Conservation (phyloP, 2,797 vertebrate species). For the Tapirus indicus region DNA sequence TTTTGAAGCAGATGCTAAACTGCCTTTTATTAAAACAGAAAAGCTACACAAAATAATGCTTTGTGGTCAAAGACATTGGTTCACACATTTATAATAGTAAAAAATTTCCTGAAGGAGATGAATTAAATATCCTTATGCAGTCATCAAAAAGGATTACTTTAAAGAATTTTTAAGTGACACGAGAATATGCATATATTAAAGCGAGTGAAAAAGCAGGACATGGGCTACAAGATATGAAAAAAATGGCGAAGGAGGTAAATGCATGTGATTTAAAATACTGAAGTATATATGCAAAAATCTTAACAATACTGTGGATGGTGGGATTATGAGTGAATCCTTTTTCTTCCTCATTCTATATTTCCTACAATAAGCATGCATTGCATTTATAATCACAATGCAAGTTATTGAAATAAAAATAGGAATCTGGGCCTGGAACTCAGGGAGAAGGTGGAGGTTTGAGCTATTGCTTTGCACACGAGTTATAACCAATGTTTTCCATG, state of each 20-base stretch:
- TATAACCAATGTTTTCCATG: neutral
- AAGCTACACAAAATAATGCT: neutral
- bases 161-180: neutral
- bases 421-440: neutral
- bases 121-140: neutral
- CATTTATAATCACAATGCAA: neutral
- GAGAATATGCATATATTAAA: neutral
- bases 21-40: neutral
- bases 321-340: neutral
- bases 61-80: neutral
- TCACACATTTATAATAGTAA: neutral
- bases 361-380: neutral
- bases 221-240: neutral
- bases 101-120: neutral
- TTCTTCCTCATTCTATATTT: neutral
- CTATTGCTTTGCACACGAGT: neutral
- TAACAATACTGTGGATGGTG: neutral
- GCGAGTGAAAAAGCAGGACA: neutral
- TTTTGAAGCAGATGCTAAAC: neutral
- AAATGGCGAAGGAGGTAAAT: neutral
- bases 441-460: neutral
- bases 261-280: neutral
- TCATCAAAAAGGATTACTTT: neutral
- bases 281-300: neutral
- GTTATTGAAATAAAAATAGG: neutral